Evolutionary conservation across 2,113 vertebrate species (phyloP), one percentile per base, ranked within the genome.

Genomic region (Sander lucioperca): DNA sequence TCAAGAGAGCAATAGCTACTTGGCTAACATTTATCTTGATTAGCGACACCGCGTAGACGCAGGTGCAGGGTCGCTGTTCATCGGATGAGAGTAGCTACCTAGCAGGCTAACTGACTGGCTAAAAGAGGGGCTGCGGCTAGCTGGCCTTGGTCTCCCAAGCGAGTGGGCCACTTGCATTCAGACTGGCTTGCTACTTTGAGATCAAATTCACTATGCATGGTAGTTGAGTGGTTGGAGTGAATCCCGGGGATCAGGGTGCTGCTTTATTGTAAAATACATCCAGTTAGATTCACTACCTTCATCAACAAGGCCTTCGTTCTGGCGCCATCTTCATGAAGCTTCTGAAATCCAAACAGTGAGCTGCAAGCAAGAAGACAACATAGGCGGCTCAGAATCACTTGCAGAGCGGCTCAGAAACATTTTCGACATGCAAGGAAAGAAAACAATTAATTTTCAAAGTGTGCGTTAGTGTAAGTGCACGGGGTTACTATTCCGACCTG

Each of bases 291-390:
- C 4, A 69, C 78, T 97, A 99, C 97, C 97, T 99, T 99, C 94
- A 96, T 95, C 94, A 99, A 94, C 90, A 99, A 95, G 97, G 97
- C 97, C 97, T 97, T 97, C 96, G 96, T 97, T 97, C 97, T 98
- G 96, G 97, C 97, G 97, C 97, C 97, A 99, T 99, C 97, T 99
- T 98, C 97, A 96, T 96, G 97, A 96, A 98, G 96, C 96, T 97
- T 97, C 96, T 97, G 96, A 97, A 97, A 98, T 94, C 97, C 97
- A 95, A 97, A 99, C 90, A 97, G 95, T 95, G 97, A 96, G 95
- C 97, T 99, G 96, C 93, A 95, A 94, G 91, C 85, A 87, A 95
- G 87, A 95, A 93, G 91, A 95, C 93, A 94, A 92, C 94, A 96
- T 82, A 94, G 91, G 91, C 90, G 93, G 92, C 87, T 95, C 92